Evolutionary conservation across 2,888 invertebrate species (phyloP).

Genomic region (Parnassius glacialis): DNA sequence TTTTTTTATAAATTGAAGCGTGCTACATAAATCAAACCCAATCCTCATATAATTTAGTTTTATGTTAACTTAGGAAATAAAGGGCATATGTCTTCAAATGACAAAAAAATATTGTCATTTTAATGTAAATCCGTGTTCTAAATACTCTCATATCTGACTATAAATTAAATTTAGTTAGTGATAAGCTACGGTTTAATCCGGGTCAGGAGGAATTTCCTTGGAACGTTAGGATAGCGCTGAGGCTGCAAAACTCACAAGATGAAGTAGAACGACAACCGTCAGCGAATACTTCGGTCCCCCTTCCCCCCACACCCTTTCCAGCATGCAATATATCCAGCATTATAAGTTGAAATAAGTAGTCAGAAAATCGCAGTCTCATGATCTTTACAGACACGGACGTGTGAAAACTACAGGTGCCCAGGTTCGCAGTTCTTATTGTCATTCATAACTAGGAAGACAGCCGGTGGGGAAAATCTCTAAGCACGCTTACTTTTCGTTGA

Average conservation of each 20-base stretch:
- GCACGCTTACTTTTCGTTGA: too few relatives aligned
- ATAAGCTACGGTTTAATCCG: constrained; percentile 43
- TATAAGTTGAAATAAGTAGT: constrained; percentile 28
- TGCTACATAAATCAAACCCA: too few relatives aligned
- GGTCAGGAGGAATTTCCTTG: constrained; percentile 41
- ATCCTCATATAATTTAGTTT: too few relatives aligned
- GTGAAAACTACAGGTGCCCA: constrained; percentile 28
- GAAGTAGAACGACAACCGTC: constrained; percentile 42
- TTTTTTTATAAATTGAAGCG: too few relatives aligned
- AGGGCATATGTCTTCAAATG: too few relatives aligned
- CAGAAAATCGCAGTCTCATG: constrained; percentile 26
- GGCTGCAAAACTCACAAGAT: constrained; percentile 43
- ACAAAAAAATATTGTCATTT: too few relatives aligned
- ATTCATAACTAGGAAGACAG: constrained; percentile 50
- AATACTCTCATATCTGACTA: too few relatives aligned
- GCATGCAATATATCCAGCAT: constrained; percentile 36
- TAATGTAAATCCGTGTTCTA: too few relatives aligned
- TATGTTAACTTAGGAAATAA: too few relatives aligned
- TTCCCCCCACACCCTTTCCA: constrained; percentile 37
- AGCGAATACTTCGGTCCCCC: constrained; percentile 46
- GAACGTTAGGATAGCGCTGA: constrained; percentile 42
- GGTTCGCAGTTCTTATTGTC: constrained; percentile 37
- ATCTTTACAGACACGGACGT: constrained; percentile 17
- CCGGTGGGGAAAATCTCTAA: too few relatives aligned
- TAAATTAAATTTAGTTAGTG: constrained; percentile 7